Evolutionary conservation across 2,797 vertebrate genomes (phyloP), one percentile per base, ranked within the genome.

Genomic region (Micromesistius poutassou): DNA sequence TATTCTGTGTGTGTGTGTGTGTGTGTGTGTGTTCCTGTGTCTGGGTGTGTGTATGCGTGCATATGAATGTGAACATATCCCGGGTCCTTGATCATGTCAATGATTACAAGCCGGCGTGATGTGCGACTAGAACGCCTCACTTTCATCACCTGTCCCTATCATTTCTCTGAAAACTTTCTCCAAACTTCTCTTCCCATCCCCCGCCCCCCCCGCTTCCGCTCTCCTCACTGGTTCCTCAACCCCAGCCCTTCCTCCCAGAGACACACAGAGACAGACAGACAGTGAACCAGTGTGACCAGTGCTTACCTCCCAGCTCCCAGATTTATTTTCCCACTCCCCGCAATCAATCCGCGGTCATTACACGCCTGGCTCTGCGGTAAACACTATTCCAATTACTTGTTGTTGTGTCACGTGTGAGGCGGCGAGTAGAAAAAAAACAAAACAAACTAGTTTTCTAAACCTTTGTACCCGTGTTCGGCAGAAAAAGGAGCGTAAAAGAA

Each of bases 391-490:
- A 68, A 10, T 68, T 13, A 28, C 2, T 68, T 62, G 4, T 2
- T 28, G 62, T 68, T 62, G 25, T 12, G 25, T 68, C 62, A 68
- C 9, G 62, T 68, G 25, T 19, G 10, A 28, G 25, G n/a, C 6
- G n/a, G 1, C 1, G n/a, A n/a, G n/a, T n/a, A n/a, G n/a, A 8
- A 25, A 7, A 28, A 13, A 28, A 68, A 28, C 50, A 66, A 68
- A 95, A 42, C 25, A 79, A 83, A 86, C 95, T 95, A 31, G 9
- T 75, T 30, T 75, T 30, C 50, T 83, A 96, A 95, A 92, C 94
- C 96, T 98, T 96, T 97, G 96, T 96, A 95, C 95, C 95, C 95
- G 96, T 96, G 96, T 97, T 95, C 55, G 55, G 22, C 22, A 8
- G n/a, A 94, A 94, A 96, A 62, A 71, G 30, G 31, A 71, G 16